Conservation (phyloP, 2,888 invertebrate genomes). For the Dromius quadrimaculatus region DNA sequence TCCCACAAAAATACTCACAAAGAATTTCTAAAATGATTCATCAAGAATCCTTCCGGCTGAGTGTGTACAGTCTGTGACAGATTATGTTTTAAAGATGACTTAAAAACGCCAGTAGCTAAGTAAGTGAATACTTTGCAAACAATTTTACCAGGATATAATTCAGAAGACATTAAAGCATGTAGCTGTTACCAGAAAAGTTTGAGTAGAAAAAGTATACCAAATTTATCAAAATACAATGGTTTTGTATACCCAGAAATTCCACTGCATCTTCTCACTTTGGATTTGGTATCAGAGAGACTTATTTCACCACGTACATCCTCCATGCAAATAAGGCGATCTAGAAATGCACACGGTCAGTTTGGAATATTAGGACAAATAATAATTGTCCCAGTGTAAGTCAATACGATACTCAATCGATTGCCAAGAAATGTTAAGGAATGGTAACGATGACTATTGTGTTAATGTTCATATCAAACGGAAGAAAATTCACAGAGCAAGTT, state of each 20-base stretch:
- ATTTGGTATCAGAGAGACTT: conserved; percentile 56
- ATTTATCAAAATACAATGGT: conserved; percentile 54
- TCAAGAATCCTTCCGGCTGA: no score
- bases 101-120: no score
- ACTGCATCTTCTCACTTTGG: conserved; percentile 53
- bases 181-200: conserved; percentile 34
- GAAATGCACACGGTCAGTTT: conserved; percentile 57
- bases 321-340: conserved; percentile 57
- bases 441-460: conserved; percentile 58
- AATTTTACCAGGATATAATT: no score
- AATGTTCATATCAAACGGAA: conserved; percentile 58
- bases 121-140: no score
- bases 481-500: conserved; percentile 56
- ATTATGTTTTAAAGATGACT: no score
- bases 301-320: conserved; percentile 58
- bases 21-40: no score
- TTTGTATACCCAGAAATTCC: conserved; percentile 56
- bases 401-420: conserved; percentile 56
- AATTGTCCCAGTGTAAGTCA: conserved; percentile 58
- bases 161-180: no score
- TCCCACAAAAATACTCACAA: no score
- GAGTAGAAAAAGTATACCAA: conserved; percentile 38
- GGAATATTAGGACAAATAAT: conserved; percentile 58
- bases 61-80: no score
- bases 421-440: conserved; percentile 57